Conservation (phyloP, 2,113 vertebrate genomes). For the Plotosus lineatus region DNA sequence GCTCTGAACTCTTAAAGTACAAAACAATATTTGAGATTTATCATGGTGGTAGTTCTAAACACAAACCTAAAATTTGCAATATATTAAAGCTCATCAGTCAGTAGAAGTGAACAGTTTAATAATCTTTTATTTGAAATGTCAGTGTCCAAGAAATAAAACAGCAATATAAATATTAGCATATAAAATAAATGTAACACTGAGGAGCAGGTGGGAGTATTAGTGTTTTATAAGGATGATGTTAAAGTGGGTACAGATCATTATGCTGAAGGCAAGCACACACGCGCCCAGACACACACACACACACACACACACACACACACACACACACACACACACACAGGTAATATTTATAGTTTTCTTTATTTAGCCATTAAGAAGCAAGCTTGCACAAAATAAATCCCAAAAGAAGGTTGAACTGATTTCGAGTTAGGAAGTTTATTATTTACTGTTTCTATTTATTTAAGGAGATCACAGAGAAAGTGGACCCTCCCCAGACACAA, state of each 20-base stretch:
- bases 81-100: not conserved
- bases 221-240: constrained; percentile 89
- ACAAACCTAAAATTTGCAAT: not conserved
- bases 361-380: constrained; percentile 79
- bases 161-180: constrained; percentile 99
- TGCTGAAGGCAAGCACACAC: constrained; percentile 76
- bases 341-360: constrained; percentile 80
- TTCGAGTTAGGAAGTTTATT: constrained; percentile 67
- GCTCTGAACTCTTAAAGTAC: too few relatives aligned
- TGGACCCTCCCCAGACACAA: constrained; percentile 74
- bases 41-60: not conserved
- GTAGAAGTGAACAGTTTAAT: constrained; percentile 71
- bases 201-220: constrained; percentile 80
- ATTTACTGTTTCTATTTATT: constrained; percentile 61
- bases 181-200: constrained; percentile 96
- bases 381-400: constrained; percentile 81
- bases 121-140: constrained; percentile 95
- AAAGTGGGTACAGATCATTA: constrained; percentile 90
- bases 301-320: constrained; percentile 76
- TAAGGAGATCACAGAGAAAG: constrained; percentile 61
- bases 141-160: constrained; percentile 91
- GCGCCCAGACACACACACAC: constrained; percentile 72
- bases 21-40: not conserved
- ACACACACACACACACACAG: constrained; percentile 68
- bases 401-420: constrained; percentile 74